Percentiles rank a stretch among this genome's conserved stretches.
Evolutionary conservation across 2,113 vertebrate genomes (phyloP).

Genomic region (Serilophus lunatus): DNA sequence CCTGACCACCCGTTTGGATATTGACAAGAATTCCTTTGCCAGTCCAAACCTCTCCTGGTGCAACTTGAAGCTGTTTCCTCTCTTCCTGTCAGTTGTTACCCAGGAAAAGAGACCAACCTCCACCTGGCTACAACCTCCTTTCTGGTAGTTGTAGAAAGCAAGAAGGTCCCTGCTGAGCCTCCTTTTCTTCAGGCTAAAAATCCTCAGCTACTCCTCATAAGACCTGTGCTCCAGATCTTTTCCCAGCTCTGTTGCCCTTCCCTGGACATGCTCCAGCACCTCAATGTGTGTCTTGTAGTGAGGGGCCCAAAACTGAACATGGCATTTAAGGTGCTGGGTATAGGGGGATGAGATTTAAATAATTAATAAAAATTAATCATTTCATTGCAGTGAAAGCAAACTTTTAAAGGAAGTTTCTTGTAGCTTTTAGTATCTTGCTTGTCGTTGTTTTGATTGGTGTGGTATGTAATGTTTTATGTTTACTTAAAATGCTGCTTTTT

Average conservation of each 20-base stretch:
- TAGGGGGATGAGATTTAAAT: neutral
- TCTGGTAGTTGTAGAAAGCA: neutral
- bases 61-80: neutral
- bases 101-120: neutral
- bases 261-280: neutral
- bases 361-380: neutral
- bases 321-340: neutral
- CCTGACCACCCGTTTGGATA: fast-evolving
- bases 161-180: neutral
- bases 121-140: neutral
- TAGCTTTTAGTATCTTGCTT: neutral
- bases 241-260: neutral
- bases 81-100: neutral
- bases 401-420: neutral
- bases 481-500: neutral
- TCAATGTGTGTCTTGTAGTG: neutral
- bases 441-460: neutral
- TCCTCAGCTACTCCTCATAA: fast-evolving
- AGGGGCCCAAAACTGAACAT: neutral
- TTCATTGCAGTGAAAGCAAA: neutral
- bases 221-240: neutral
- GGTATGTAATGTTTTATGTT: neutral
- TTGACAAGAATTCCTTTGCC: neutral
- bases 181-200: neutral
- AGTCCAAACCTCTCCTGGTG: fast-evolving